Evolutionary conservation across 1,140 invertebrate genomes (phyloP).

Genomic region (Vanessa atalanta): DNA sequence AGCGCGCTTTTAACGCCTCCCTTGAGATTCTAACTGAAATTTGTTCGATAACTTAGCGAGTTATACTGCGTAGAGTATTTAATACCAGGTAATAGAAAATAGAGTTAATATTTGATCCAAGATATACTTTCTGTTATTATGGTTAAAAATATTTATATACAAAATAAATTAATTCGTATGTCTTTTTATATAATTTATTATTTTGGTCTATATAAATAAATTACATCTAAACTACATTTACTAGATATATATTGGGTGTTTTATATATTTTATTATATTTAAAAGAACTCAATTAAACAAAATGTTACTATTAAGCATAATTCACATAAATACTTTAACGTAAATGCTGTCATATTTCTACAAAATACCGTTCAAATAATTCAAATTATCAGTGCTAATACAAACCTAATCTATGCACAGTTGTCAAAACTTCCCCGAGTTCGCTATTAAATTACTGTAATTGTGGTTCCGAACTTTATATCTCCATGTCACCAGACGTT

Average conservation of each 20-base stretch:
- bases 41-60: constrained; percentile 16
- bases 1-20: constrained; percentile 35
- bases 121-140: background rate
- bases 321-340: background rate
- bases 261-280: too few relatives aligned
- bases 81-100: constrained; percentile 13
- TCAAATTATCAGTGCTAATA: constrained; percentile 50
- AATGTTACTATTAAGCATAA: background rate
- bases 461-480: constrained; percentile 64
- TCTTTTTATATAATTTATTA: too few relatives aligned
- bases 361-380: constrained; percentile 24
- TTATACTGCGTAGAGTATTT: constrained; percentile 15
- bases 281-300: too few relatives aligned
- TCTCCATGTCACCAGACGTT: constrained; percentile 65
- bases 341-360: background rate
- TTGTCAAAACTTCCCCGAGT: constrained; percentile 58
- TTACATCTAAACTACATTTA: too few relatives aligned
- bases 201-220: too few relatives aligned
- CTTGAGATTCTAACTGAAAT: constrained; percentile 35
- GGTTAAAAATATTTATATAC: background rate
- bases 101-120: background rate
- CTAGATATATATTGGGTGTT: too few relatives aligned
- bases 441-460: constrained; percentile 69
- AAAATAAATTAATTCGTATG: background rate
- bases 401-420: constrained; percentile 57